Evolutionary conservation across 2,797 vertebrate genomes (phyloP).

Genomic region (Pyrrhura leucotis): DNA sequence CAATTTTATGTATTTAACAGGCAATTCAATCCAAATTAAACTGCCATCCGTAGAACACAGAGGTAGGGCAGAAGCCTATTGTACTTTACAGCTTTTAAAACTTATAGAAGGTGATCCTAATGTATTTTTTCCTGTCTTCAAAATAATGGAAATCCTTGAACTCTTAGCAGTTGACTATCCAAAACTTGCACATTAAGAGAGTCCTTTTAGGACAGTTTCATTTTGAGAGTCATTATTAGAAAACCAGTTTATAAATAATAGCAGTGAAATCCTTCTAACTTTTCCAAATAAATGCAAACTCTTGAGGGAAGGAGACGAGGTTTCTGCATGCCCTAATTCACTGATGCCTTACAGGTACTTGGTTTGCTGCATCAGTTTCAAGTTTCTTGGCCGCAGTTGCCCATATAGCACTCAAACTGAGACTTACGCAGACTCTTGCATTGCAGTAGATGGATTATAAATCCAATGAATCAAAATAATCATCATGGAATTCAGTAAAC

Average conservation of each 20-base stretch:
- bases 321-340: not conserved
- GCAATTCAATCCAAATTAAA: not conserved
- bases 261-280: not conserved
- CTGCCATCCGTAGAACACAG: not conserved
- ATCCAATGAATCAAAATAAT: slow-evolving; percentile 21
- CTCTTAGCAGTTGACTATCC: not conserved
- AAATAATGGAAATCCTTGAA: not conserved
- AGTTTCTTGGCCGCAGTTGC: not conserved
- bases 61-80: not conserved
- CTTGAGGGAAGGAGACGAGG: not conserved
- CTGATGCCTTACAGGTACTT: not conserved
- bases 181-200: not conserved
- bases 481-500: not conserved
- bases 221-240: not conserved
- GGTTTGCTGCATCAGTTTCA: slow-evolving; percentile 22
- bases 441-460: slow-evolving; percentile 23
- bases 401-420: not conserved
- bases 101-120: not conserved
- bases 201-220: not conserved
- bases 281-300: not conserved
- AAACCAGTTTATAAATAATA: not conserved
- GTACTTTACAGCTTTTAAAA: not conserved
- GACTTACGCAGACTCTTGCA: not conserved
- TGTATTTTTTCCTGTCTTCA: not conserved
- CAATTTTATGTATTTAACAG: not conserved